Percentiles rank a stretch among this genome's conserved stretches.
phyloP scores from a whole-genome alignment of 2,888 invertebrate species.

The Lacanobia wlatinum region DNA sequence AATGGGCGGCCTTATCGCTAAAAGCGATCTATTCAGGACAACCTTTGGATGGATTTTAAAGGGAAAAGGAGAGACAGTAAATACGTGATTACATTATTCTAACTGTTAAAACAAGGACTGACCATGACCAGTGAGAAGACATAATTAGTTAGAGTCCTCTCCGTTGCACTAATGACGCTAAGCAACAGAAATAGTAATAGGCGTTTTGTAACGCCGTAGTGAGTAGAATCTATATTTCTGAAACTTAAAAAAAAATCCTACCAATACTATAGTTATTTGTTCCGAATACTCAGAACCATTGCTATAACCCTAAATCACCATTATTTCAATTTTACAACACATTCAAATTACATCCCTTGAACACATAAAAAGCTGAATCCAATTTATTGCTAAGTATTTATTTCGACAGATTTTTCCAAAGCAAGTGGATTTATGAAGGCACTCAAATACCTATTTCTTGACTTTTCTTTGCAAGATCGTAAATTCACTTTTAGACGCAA shows the following conservation, averaged over 20 bases:
- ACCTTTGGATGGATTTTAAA: no score
- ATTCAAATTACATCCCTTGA: constrained; percentile 29
- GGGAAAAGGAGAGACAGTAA: no score
- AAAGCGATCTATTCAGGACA: no score
- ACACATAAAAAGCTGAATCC: constrained; percentile 12
- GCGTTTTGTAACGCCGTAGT: neutral
- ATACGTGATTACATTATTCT: neutral
- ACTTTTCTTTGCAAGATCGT: constrained; percentile 59
- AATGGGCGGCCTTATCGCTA: no score
- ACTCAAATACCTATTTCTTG: constrained; percentile 59
- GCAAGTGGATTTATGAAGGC: constrained; percentile 46
- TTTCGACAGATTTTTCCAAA: constrained; percentile 40
- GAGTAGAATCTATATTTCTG: no score
- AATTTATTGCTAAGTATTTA: constrained; percentile 45
- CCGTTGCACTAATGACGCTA: neutral
- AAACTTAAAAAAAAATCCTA: no score
- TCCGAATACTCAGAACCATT: neutral
- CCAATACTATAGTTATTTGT: no score
- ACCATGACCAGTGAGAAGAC: neutral
- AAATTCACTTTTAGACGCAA: constrained; percentile 68
- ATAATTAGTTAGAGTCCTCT: neutral
- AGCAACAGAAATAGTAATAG: neutral
- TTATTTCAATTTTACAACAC: neutral
- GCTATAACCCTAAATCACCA: neutral
- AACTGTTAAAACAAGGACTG: neutral